Evolutionary conservation across 2,113 vertebrate species (phyloP).

Genomic region (Myiagra hebetior): DNA sequence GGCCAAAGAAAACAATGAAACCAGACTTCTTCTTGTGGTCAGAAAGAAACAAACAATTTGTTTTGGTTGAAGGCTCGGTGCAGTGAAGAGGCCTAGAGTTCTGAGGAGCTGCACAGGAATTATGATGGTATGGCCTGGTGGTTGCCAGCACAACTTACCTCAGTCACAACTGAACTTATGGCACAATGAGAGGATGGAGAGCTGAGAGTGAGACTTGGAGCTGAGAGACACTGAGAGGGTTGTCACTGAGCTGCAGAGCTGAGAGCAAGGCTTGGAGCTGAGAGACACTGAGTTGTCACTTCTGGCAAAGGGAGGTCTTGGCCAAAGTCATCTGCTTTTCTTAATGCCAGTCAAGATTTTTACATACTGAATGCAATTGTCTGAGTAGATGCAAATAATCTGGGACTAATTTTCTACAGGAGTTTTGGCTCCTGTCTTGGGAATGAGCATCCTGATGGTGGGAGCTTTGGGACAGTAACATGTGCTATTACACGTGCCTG

Average conservation of each 20-base stretch:
- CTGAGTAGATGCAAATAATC: neutral
- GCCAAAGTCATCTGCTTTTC: neutral
- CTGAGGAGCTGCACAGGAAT: conserved; percentile 19
- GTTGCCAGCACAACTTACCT: neutral
- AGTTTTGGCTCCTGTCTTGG: neutral
- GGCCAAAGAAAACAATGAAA: conserved; percentile 56
- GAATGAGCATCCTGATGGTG: neutral
- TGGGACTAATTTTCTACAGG: neutral
- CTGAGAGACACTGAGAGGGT: neutral
- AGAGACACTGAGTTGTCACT: neutral
- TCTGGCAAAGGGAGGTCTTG: neutral
- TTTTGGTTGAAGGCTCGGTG: conserved; percentile 39
- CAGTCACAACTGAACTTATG: neutral
- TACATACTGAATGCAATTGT: neutral
- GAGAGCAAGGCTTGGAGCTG: neutral
- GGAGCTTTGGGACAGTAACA: neutral
- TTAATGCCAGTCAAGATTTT: neutral
- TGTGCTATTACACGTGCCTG: neutral
- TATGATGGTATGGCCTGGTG: neutral
- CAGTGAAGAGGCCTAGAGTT: neutral
- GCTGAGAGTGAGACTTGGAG: neutral
- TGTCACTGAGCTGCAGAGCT: neutral
- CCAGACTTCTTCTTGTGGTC: conserved; percentile 51
- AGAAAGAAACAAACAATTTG: conserved; percentile 57
- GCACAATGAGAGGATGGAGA: neutral